Base-by-base conservation (phyloP, 2,113 vertebrate species). In the Vombatus ursinus region DNA sequence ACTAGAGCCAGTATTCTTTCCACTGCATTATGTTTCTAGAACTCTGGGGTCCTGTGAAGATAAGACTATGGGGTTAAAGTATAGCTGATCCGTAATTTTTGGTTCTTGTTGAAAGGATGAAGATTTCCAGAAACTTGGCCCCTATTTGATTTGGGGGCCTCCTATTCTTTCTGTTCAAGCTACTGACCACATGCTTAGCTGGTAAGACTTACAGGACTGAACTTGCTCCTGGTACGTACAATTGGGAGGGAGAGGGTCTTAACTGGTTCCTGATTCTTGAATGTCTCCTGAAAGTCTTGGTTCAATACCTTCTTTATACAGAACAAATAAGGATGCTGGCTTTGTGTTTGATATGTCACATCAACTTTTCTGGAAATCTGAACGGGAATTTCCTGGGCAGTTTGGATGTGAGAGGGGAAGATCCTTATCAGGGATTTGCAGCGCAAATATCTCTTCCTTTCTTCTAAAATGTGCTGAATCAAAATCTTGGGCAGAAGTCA, bases 391-490 rank as follows among this genome's bases (percentile, higher is more conserved):
- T 96, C n/a, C 16, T 9, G 37, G 19, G n/a, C 19, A 44, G 0
- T 22, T 6, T 84, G 50, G 68, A 57, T 31, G 10, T 24, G 44
- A 23, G 28, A 93, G n/a, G 49, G 3, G 3, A 90, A 91, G 49
- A 49, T 68, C 57, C 52, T 93, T 37, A 24, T 24, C 16, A 94
- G 50, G 16, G 48, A 93, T 84, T 50, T 31, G 48, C 49, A 52
- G 9, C 50, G 26, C 22, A 0, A 1, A n/a, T 52, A 31, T 25
- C 3, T 54, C 26, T 53, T 51, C 91, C 52, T 93, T 49, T 84
- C 57, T 93, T 94, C 53, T 95, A 91, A 94, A 94, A 94, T 9
- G 14, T 91, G 49, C 89, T 22, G 26, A 94, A n/a, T 95, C 37
- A 90, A 94, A 48, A 84, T 84, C n/a, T 77, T 84, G n/a, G 68